Percentiles rank a stretch among this genome's conserved stretches.
Conservation (phyloP, 2,113 vertebrate species). For the Potamarius usumacintae region DNA sequence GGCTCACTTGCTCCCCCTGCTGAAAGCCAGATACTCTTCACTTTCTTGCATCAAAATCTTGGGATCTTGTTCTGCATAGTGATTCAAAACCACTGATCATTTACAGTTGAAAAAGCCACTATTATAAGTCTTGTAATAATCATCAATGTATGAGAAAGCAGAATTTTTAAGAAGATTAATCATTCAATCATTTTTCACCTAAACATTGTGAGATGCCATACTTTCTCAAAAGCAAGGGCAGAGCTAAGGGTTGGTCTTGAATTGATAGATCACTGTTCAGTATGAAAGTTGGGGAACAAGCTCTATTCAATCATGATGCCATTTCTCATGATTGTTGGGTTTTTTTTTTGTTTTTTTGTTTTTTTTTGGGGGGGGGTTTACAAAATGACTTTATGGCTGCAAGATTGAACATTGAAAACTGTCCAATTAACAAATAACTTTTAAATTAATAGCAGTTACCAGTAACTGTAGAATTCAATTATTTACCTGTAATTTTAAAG, state of each 20-base stretch:
- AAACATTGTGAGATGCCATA: not conserved
- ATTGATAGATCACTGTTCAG: not conserved
- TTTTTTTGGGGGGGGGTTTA: not conserved
- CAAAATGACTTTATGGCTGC: not conserved
- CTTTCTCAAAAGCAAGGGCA: not conserved
- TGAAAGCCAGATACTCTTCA: slow-evolving; percentile 34
- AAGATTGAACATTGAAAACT: not conserved
- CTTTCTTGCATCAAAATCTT: not conserved
- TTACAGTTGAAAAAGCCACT: slow-evolving; percentile 20
- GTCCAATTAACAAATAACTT: not conserved
- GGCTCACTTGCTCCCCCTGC: slow-evolving; percentile 72
- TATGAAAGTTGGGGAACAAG: not conserved
- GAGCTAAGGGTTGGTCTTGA: not conserved
- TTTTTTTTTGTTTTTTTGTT: not conserved
- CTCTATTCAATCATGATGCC: not conserved
- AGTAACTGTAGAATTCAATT: not conserved
- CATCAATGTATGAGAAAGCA: slow-evolving; percentile 31
- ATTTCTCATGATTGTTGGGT: not conserved
- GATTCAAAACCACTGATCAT: slow-evolving; percentile 12
- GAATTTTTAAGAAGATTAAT: slow-evolving; percentile 42
- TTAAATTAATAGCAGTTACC: not conserved
- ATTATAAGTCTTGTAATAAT: slow-evolving; percentile 36
- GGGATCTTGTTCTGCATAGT: not conserved
- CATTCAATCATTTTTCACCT: slow-evolving; percentile 45
- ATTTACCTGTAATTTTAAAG: not conserved